Percentiles rank a stretch among this genome's conserved stretches.
phyloP scores from a whole-genome alignment of 2,888 invertebrate genomes.

The Microplitis manilae region DNA sequence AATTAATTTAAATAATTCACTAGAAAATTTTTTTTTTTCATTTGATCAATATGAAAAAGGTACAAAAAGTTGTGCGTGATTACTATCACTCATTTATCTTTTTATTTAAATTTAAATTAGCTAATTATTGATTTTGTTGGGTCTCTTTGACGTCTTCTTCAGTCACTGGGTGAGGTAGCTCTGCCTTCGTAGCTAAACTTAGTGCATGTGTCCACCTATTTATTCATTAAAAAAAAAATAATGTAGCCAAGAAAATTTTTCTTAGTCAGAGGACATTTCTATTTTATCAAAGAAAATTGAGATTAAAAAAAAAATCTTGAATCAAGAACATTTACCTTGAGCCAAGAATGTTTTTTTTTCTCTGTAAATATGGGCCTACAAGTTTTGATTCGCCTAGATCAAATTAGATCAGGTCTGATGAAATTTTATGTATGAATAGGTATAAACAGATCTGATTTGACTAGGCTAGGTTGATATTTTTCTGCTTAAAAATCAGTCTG shows the following conservation, averaged over 20 bases:
- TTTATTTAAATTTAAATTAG: constrained; percentile 49
- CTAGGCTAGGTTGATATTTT: too few relatives aligned
- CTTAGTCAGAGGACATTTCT: too few relatives aligned
- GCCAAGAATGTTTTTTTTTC: too few relatives aligned
- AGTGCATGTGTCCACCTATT: constrained; percentile 73
- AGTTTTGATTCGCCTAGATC: too few relatives aligned
- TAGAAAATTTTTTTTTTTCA: constrained; percentile 46
- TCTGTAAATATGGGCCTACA: too few relatives aligned
- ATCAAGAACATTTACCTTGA: too few relatives aligned
- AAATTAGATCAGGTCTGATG: too few relatives aligned
- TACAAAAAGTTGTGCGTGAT: constrained; percentile 45
- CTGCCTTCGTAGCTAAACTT: constrained; percentile 72
- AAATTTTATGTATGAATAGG: too few relatives aligned
- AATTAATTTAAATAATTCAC: constrained; percentile 58
- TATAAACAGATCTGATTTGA: too few relatives aligned
- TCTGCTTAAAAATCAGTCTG: too few relatives aligned
- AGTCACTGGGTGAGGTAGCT: constrained; percentile 66
- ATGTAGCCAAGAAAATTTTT: neutral
- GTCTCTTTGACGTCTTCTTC: constrained; percentile 54
- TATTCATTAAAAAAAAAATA: constrained; percentile 17
- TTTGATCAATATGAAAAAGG: constrained; percentile 56
- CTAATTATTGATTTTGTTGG: constrained; percentile 58
- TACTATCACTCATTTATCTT: constrained; percentile 15
- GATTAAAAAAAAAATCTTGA: too few relatives aligned
- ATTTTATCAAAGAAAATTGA: too few relatives aligned